phyloP scores from a whole-genome alignment of 2,888 invertebrate species.

The Lycophotia porphyrea region DNA sequence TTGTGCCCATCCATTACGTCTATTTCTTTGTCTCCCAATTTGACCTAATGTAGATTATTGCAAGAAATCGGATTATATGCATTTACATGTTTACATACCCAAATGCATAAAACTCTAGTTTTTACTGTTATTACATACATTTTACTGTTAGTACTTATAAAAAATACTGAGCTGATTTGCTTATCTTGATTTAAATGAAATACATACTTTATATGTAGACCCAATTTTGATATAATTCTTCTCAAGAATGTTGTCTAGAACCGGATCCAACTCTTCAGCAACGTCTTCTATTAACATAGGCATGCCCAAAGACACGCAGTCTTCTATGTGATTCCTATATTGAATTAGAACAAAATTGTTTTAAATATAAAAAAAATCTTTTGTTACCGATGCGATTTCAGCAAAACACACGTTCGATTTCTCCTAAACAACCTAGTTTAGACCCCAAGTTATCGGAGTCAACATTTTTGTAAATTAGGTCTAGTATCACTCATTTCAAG shows the following conservation, averaged over 20 bases:
- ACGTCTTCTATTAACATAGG: slow-evolving; percentile 97
- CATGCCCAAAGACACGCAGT: slow-evolving; percentile 94
- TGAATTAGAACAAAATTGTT: neutral
- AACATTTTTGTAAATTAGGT: too few species aligned
- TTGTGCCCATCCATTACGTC: slow-evolving; percentile 93
- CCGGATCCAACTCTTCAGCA: slow-evolving; percentile 96
- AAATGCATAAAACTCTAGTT: neutral
- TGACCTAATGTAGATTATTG: slow-evolving; percentile 88
- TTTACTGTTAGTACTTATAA: neutral
- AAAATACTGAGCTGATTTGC: neutral
- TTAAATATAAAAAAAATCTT: neutral
- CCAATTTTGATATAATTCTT: slow-evolving; percentile 96
- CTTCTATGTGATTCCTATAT: slow-evolving; percentile 95
- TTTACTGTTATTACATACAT: neutral
- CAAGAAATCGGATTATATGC: neutral
- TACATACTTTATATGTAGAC: slow-evolving; percentile 92
- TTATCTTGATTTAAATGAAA: neutral
- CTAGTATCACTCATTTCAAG: too few species aligned
- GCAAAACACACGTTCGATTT: neutral
- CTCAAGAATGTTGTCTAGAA: slow-evolving; percentile 95
- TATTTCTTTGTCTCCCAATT: slow-evolving; percentile 96
- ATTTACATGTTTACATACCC: neutral
- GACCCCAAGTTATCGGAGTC: too few species aligned
- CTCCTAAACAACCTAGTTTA: too few species aligned
- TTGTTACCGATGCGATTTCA: neutral